Conservation (phyloP, 2,888 invertebrate species). For the Rhagonycha lutea region DNA sequence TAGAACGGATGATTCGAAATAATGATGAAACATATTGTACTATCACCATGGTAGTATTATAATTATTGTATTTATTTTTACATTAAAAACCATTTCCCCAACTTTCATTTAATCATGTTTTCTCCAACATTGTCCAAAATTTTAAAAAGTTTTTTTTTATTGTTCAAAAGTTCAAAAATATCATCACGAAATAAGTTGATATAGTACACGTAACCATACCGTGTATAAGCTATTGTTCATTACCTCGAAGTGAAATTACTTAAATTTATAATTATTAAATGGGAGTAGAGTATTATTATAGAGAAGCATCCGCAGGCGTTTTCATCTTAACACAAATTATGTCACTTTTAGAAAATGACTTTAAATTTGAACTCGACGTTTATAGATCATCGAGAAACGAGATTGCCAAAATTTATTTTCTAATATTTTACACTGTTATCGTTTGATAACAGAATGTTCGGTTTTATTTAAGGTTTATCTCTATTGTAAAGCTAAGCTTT, state of each 20-base stretch:
- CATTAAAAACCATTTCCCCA: too few relatives aligned
- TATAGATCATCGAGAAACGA: background rate
- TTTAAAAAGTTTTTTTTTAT: too few relatives aligned
- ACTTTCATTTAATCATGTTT: too few relatives aligned
- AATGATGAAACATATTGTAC: too few relatives aligned
- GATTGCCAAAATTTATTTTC: background rate
- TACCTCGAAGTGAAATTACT: background rate
- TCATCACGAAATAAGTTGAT: too few relatives aligned
- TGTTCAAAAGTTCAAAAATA: too few relatives aligned
- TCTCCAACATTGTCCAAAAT: too few relatives aligned
- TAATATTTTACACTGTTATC: background rate
- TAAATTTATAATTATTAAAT: background rate
- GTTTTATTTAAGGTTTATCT: constrained; percentile 14
- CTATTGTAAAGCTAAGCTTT: constrained; percentile 23
- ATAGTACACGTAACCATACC: too few relatives aligned
- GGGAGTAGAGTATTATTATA: background rate
- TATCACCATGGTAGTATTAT: too few relatives aligned
- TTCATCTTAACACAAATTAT: background rate
- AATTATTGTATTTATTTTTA: too few relatives aligned
- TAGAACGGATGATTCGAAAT: too few relatives aligned
- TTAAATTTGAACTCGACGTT: background rate
- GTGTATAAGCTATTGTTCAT: background rate
- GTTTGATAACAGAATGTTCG: background rate
- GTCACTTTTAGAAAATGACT: background rate
- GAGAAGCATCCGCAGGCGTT: background rate